Conservation (phyloP, 2,888 invertebrate genomes). For the Carterocephalus palaemon region DNA sequence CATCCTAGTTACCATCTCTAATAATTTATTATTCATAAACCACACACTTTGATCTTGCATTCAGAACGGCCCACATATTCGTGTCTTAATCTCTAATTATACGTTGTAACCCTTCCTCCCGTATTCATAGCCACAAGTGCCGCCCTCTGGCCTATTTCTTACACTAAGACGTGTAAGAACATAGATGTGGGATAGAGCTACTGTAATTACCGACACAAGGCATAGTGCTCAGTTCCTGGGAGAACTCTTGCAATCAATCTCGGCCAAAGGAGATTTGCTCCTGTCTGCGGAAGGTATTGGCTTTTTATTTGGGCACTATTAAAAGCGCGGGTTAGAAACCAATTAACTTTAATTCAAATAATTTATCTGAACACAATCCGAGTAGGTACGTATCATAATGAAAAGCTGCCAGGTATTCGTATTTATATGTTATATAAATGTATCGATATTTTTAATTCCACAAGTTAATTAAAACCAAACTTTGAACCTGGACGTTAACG, state of each 20-base stretch:
- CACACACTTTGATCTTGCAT: neutral
- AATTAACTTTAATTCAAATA: too few species aligned
- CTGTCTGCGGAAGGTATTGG: constrained; percentile 10
- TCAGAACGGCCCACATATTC: neutral
- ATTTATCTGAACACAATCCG: too few species aligned
- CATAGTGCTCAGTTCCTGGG: constrained; percentile 7
- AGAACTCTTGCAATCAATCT: constrained; percentile 21
- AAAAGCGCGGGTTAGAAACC: too few species aligned
- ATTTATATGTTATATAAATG: too few species aligned
- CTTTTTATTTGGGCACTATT: neutral
- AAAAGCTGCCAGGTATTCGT: too few species aligned
- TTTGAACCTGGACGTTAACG: too few species aligned
- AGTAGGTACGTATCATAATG: too few species aligned
- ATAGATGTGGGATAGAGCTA: constrained; percentile 7
- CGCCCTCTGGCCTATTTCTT: constrained; percentile 20
- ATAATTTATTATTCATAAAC: neutral
- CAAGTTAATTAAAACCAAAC: too few species aligned
- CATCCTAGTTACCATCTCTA: too few species aligned
- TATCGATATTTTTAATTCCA: too few species aligned
- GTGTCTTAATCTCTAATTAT: constrained; percentile 14
- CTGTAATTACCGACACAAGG: constrained; percentile 18
- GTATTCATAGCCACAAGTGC: constrained; percentile 8
- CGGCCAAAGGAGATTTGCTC: constrained; percentile 14
- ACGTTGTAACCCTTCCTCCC: constrained; percentile 10
- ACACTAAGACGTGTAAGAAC: constrained; percentile 11